Evolutionary conservation across 1,140 invertebrate genomes (phyloP), one percentile per base, ranked within the genome.

Genomic region (Saccostrea cuccullata): DNA sequence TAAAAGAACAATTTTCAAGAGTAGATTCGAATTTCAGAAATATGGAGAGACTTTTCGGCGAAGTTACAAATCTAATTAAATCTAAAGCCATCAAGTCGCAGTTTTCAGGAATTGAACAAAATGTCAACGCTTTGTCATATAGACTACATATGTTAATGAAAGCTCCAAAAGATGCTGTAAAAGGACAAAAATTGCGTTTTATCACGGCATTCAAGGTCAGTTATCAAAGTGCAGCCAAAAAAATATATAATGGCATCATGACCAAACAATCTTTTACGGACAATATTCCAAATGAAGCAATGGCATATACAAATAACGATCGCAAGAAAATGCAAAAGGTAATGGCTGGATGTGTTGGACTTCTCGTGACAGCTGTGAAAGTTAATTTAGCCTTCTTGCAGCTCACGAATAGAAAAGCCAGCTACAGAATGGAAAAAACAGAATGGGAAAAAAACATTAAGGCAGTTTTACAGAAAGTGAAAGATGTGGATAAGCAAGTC

Each of bases 11-110:
- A 56, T 85, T 85, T 85, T 47, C 83, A 20, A 56, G 23, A 17
- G 55, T 85, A 23, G 83, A 85, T 36, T 47, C 83, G 26, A 85
- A 85, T n/a, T 85, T 85, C 36, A 55, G 56, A 23, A 55, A 85
- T 23, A 55, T 85, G 55, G 55, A 56, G 20, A 85, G 36, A 15
- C 55, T n/a, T 20, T 85, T 85, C 55, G n/a, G 30, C 20, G 83
- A 85, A 20, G 55, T 85, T 58, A 23, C 17, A n/a, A 85, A 58
- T 36, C 55, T 85, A 23, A 85, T 85, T 23, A 47, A 56, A 56
- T 12, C 55, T 15, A 85, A 23, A 17, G 47, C 40, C n/a, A 15
- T 85, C 17, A 85, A 56, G 17, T 56, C 47, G 47, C 47, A 47
- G 47, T 47, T 47, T 47, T 47, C 47, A 47, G 47, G 47, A 8